These are phyloP conservation scores for Ctenosaura bakeri DNA, from an alignment of 2,797 vertebrate species.

Conservation along the genomic window DNA sequence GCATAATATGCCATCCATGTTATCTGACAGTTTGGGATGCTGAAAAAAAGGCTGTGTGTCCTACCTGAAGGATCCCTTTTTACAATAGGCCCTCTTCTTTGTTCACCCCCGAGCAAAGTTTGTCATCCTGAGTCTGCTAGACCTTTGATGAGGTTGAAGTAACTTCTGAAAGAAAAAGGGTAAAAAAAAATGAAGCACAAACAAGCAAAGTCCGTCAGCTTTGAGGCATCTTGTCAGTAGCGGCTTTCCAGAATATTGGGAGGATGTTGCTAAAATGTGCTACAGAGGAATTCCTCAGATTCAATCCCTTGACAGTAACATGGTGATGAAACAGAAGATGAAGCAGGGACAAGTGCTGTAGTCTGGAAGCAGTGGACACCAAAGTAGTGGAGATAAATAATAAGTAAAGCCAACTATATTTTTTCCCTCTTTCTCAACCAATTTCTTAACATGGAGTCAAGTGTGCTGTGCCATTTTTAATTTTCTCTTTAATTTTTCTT, in stretches of 20 bases:
- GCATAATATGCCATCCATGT: constrained; percentile 1
- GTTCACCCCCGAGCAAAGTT: constrained; percentile 61
- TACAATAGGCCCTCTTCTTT: constrained; percentile 58
- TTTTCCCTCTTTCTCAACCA: constrained; percentile 82
- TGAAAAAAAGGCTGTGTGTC: constrained; percentile 36
- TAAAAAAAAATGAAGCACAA: neutral
- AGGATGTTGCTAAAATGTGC: constrained; percentile 71
- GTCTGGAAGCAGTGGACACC: constrained; percentile 82
- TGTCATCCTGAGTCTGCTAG: constrained; percentile 47
- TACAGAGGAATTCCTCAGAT: constrained; percentile 73
- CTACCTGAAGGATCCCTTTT: constrained; percentile 47
- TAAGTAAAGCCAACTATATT: constrained; percentile 87
- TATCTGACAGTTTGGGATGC: neutral
- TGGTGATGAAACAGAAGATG: constrained; percentile 78
- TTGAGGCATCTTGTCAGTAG: constrained; percentile 43
- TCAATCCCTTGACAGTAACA: constrained; percentile 61
- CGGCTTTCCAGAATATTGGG: constrained; percentile 45
- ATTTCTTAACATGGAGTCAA: constrained; percentile 83
- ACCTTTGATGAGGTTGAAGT: constrained; percentile 57
- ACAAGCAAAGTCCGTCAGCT: constrained; percentile 53
- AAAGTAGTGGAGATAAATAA: constrained; percentile 85
- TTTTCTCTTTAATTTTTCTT: constrained; percentile 78
- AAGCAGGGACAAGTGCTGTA: constrained; percentile 61
- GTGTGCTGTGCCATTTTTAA: constrained; percentile 75
- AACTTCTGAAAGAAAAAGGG: constrained; percentile 26